Evolutionary conservation across 2,113 vertebrate genomes (phyloP).

Genomic region (Hemibagrus wyckioides): DNA sequence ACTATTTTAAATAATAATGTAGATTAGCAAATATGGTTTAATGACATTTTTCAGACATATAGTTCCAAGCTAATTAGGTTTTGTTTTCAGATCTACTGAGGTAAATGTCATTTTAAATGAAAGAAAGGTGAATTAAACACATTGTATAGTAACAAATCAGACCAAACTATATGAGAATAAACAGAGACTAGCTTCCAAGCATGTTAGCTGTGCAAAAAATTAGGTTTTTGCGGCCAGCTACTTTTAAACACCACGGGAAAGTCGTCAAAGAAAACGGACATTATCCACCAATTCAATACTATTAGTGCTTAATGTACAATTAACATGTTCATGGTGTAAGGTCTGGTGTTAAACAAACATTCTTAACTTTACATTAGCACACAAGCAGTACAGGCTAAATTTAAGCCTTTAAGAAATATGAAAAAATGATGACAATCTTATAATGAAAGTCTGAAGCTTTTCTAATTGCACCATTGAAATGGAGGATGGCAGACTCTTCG

Average conservation of each 20-base stretch:
- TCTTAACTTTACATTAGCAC: not conserved
- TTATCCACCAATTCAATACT: not conserved
- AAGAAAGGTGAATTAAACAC: not conserved
- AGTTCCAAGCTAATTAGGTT: not conserved
- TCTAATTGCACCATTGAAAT: constrained; percentile 8
- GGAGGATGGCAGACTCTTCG: constrained; percentile 26
- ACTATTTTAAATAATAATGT: not conserved
- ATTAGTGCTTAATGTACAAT: not conserved
- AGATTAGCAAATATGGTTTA: not conserved
- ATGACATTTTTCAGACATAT: not conserved
- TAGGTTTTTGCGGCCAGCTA: not conserved
- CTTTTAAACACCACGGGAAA: not conserved
- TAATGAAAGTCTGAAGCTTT: not conserved
- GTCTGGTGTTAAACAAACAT: not conserved
- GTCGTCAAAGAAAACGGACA: not conserved
- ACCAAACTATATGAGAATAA: not conserved
- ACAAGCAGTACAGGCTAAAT: not conserved
- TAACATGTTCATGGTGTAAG: not conserved
- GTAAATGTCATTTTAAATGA: not conserved
- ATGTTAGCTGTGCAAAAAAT: not conserved
- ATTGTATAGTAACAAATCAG: not conserved
- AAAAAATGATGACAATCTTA: not conserved
- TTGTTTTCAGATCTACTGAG: not conserved
- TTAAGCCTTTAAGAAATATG: not conserved
- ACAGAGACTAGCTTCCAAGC: not conserved